phyloP scores from a whole-genome alignment of 2,113 vertebrate genomes.

The Hiodon alosoides region DNA sequence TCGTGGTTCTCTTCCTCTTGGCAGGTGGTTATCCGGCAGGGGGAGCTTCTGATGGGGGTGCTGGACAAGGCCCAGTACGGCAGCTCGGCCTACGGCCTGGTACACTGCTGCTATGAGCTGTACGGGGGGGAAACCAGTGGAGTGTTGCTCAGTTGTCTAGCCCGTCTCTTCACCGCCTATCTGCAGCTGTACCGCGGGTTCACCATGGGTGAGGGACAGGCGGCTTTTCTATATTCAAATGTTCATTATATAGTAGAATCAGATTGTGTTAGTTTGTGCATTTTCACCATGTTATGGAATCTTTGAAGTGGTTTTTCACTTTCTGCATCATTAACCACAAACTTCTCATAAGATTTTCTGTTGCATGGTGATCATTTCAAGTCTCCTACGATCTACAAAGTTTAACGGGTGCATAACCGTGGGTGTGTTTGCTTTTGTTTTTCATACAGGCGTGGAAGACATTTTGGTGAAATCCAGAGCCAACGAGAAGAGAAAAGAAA shows the following conservation, averaged over 20 bases:
- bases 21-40: constrained; percentile 83
- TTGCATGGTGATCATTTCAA: too few relatives aligned
- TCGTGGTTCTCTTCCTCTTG: not conserved
- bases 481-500: constrained; percentile 66
- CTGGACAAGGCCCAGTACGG: constrained; percentile 97
- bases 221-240: too few relatives aligned
- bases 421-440: not conserved
- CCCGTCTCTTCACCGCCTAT: constrained; percentile 92
- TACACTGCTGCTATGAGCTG: constrained; percentile 93
- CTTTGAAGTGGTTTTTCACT: too few relatives aligned
- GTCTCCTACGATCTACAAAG: too few relatives aligned
- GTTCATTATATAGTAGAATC: too few relatives aligned
- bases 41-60: constrained; percentile 85
- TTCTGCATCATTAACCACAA: too few relatives aligned
- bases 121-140: constrained; percentile 88
- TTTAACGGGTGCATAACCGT: not conserved
- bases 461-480: constrained; percentile 82
- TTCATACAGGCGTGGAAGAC: constrained; percentile 81
- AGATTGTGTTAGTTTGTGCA: too few relatives aligned
- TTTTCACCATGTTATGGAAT: too few relatives aligned
- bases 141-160: constrained; percentile 84
- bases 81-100: constrained; percentile 88
- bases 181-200: constrained; percentile 94
- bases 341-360: too few relatives aligned
- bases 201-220: constrained; percentile 73